These are phyloP conservation scores for Ranitomeya variabilis DNA, from an alignment of 2,113 vertebrate species.

Conservation along the genomic window DNA sequence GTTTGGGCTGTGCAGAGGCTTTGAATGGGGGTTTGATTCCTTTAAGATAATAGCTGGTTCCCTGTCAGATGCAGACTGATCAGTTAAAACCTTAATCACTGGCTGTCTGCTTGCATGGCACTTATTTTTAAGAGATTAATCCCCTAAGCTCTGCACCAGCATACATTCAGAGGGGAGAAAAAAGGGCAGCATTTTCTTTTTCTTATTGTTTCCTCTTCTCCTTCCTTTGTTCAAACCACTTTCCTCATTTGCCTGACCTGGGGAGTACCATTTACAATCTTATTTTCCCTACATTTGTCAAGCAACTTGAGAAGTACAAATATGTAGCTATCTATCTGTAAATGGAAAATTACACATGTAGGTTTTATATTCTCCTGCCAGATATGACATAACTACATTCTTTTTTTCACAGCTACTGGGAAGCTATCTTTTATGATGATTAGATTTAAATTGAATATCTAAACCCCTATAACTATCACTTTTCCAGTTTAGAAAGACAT, in stretches of 20 bases:
- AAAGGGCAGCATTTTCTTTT: conserved; percentile 65
- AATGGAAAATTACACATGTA: conserved; percentile 32
- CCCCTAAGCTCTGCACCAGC: conserved; percentile 80
- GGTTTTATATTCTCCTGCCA: neutral
- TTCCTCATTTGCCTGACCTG: conserved; percentile 40
- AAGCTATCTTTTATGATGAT: neutral
- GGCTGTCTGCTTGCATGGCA: conserved; percentile 98
- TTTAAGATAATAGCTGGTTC: conserved; percentile 99
- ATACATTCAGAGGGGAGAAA: conserved; percentile 74
- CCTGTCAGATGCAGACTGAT: conserved; percentile 99
- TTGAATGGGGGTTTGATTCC: conserved; percentile 99
- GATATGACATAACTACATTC: neutral
- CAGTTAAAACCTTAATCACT: conserved; percentile 99
- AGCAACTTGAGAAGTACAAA: conserved; percentile 27
- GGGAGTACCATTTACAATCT: conserved; percentile 44
- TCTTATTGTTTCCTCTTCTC: conserved; percentile 54
- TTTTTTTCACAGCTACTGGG: neutral
- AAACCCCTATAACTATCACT: neutral
- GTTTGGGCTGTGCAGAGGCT: conserved; percentile 93
- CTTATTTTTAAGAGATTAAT: conserved; percentile 90
- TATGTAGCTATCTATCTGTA: conserved; percentile 24
- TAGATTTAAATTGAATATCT: neutral
- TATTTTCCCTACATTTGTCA: conserved; percentile 38
- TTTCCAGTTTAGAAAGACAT: neutral
- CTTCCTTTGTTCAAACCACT: conserved; percentile 51